Evolutionary conservation across 2,888 invertebrate genomes (phyloP).

Genomic region (Oxystoma pomonae): DNA sequence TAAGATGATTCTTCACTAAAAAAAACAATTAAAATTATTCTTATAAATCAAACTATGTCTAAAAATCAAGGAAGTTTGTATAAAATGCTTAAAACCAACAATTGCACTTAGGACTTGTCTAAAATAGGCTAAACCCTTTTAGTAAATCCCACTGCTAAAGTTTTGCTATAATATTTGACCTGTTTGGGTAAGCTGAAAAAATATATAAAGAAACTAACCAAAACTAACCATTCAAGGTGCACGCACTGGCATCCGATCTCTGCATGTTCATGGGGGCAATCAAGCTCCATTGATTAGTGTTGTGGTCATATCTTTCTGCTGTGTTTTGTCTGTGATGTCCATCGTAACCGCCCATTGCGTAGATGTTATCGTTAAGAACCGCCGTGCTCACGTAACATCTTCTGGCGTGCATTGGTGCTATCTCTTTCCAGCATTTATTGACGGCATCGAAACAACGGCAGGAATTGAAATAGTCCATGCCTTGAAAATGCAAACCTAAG

Average conservation of each 20-base stretch:
- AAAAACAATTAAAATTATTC: no score
- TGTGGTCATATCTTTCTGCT: conserved; percentile 79
- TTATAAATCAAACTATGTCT: no score
- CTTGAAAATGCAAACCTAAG: conserved; percentile 8
- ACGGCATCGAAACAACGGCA: conserved; percentile 75
- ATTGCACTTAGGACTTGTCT: no score
- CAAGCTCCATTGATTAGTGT: conserved; percentile 83
- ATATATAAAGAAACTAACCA: not conserved
- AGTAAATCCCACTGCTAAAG: no score
- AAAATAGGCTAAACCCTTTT: no score
- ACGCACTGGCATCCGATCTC: conserved; percentile 87
- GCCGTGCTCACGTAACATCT: conserved; percentile 85
- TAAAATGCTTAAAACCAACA: no score
- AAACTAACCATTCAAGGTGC: conserved; percentile 66
- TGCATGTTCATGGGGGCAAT: conserved; percentile 85
- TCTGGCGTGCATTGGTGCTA: conserved; percentile 85
- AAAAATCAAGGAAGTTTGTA: no score
- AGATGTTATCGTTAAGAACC: conserved; percentile 70
- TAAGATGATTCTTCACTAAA: no score
- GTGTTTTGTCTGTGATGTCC: conserved; percentile 83
- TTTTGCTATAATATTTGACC: no score
- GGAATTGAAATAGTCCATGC: conserved; percentile 39
- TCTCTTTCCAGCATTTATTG: conserved; percentile 79
- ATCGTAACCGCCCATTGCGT: conserved; percentile 86
- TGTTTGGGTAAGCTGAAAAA: no score